Evolutionary conservation across 2,797 vertebrate genomes (phyloP).

Genomic region (Heliangelus exortis): DNA sequence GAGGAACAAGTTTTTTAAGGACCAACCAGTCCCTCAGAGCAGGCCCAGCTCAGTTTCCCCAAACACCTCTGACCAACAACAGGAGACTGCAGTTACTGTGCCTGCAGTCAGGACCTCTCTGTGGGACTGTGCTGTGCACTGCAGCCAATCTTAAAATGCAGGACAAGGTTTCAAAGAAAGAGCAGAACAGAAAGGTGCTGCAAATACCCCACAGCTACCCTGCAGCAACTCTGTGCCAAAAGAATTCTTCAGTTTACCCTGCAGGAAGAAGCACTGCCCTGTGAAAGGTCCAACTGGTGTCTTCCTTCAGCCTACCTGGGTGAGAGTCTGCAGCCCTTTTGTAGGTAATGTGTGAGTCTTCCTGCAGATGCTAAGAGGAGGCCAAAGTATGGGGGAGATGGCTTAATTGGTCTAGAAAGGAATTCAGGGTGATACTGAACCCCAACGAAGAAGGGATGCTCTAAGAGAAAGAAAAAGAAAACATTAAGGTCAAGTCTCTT

Average conservation of each 20-base stretch:
- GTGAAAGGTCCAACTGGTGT: not conserved
- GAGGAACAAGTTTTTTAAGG: not conserved
- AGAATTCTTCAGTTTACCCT: not conserved
- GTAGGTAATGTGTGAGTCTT: constrained; percentile 88
- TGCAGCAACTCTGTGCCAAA: not conserved
- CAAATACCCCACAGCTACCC: not conserved
- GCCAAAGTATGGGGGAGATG: constrained; percentile 93
- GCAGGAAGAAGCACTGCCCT: not conserved
- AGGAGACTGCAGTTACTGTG: not conserved
- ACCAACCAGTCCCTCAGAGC: not conserved
- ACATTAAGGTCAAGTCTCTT: not conserved
- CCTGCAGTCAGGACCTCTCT: not conserved
- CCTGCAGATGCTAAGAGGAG: constrained; percentile 91
- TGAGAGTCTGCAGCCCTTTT: constrained; percentile 92
- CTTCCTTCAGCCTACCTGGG: constrained; percentile 82
- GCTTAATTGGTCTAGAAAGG: constrained; percentile 95
- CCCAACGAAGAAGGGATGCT: constrained; percentile 93
- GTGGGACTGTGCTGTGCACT: not conserved
- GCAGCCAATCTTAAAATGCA: not conserved
- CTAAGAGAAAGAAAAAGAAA: constrained; percentile 68
- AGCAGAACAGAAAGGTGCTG: not conserved
- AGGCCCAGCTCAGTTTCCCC: not conserved
- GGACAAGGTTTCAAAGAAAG: too few relatives aligned
- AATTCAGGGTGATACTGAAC: constrained; percentile 98
- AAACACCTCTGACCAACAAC: not conserved